phyloP scores from a whole-genome alignment of 2,888 invertebrate genomes.

The Galerucella nymphaeae region DNA sequence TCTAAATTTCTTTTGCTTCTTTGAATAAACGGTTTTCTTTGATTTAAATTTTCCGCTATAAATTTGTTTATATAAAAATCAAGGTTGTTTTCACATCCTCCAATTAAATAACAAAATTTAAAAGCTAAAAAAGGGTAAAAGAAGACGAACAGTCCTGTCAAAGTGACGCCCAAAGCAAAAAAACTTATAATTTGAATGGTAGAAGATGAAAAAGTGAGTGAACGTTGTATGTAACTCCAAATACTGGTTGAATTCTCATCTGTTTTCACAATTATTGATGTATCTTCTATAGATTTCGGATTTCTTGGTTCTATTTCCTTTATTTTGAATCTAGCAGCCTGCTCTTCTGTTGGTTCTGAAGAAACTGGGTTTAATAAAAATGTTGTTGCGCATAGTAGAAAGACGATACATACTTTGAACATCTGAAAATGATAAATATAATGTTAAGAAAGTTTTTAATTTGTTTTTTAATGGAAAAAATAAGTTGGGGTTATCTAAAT shows the following conservation, averaged over 20 bases:
- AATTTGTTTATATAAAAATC: conserved; percentile 56
- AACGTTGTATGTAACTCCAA: not conserved
- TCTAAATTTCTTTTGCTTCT: conserved; percentile 51
- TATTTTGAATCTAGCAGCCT: not conserved
- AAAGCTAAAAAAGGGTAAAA: conserved; percentile 57
- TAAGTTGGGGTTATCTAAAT: no score
- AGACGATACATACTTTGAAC: not conserved
- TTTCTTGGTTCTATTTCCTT: not conserved
- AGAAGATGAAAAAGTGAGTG: not conserved
- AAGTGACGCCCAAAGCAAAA: conserved; percentile 54
- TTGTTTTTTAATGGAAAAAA: not conserved
- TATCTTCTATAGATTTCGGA: not conserved
- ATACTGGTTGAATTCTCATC: not conserved
- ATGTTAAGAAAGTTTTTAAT: no score
- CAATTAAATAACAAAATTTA: conserved; percentile 59
- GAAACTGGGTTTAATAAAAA: not conserved
- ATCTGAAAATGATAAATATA: not conserved
- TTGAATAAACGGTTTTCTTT: conserved; percentile 12
- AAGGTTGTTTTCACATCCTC: conserved; percentile 57
- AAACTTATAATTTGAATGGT: conserved; percentile 37
- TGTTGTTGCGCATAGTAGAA: not conserved
- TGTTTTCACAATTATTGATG: not conserved
- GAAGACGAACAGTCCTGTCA: conserved; percentile 52
- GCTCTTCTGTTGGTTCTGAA: not conserved
- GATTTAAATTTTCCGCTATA: conserved; percentile 42